Evolutionary conservation across 1,140 invertebrate genomes (phyloP).

Genomic region (Philotrypesis tridentata): DNA sequence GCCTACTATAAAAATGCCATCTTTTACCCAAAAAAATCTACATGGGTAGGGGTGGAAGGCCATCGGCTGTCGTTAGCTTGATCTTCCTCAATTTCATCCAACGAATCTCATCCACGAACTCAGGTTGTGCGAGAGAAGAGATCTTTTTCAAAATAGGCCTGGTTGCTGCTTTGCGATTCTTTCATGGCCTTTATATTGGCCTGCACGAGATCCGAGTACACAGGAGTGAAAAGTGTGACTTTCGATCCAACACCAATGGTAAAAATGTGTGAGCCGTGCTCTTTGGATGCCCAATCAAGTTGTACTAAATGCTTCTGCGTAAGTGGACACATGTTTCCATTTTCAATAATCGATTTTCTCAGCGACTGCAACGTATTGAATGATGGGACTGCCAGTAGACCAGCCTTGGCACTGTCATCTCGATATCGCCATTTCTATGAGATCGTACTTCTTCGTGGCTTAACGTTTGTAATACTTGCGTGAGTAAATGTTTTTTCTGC

Average conservation of each 20-base stretch:
- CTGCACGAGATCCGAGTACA: conserved; percentile 92
- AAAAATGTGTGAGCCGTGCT: conserved; percentile 98
- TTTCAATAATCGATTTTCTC: conserved; percentile 90
- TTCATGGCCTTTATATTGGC: conserved; percentile 92
- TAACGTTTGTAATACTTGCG: conserved; percentile 79
- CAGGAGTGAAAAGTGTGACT: conserved; percentile 87
- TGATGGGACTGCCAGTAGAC: conserved; percentile 90
- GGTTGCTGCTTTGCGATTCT: conserved; percentile 85
- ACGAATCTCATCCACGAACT: conserved; percentile 89
- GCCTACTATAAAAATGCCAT: conserved; percentile 97
- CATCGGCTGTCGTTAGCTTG: conserved; percentile 94
- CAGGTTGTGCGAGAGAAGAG: conserved; percentile 87
- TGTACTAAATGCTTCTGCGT: conserved; percentile 93
- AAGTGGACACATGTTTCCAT: conserved; percentile 90
- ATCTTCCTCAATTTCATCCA: conserved; percentile 98
- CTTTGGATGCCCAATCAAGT: conserved; percentile 98
- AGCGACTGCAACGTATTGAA: conserved; percentile 94
- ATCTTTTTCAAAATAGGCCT: conserved; percentile 89
- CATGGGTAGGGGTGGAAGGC: conserved; percentile 96
- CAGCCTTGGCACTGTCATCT: conserved; percentile 66
- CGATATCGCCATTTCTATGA: conserved; percentile 69
- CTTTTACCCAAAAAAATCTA: conserved; percentile 97
- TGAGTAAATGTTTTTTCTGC: conserved; percentile 84
- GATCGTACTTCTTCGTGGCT: conserved; percentile 75
- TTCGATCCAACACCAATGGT: conserved; percentile 97